phyloP scores from a whole-genome alignment of 2,113 vertebrate genomes.

The Dipodomys ordii region DNA sequence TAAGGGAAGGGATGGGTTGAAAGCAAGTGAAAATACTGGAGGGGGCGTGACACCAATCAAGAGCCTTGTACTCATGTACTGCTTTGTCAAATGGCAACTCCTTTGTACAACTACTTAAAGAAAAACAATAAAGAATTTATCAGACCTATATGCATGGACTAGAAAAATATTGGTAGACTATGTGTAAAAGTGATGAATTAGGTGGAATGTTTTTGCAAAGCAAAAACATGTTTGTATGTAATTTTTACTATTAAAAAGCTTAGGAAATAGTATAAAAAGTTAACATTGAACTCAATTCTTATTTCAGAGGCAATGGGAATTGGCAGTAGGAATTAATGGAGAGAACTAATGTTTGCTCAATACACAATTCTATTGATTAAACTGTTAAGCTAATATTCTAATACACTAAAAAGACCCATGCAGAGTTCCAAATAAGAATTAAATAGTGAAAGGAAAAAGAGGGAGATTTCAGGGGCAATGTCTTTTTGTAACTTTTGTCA shows the following conservation, averaged over 20 bases:
- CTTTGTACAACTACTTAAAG: too few relatives aligned
- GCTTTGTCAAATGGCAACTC: too few relatives aligned
- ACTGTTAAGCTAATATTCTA: background rate
- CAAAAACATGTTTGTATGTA: background rate
- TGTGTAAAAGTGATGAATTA: constrained; percentile 31
- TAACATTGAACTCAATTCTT: constrained; percentile 2
- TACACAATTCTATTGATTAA: background rate
- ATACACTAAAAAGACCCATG: background rate
- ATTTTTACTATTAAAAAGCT: background rate
- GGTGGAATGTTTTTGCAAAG: background rate
- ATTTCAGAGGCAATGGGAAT: background rate
- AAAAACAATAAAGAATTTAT: background rate
- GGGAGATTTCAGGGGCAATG: background rate
- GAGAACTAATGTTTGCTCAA: background rate
- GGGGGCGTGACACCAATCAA: too few relatives aligned
- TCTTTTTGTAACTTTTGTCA: background rate
- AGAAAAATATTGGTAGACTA: background rate
- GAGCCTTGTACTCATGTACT: too few relatives aligned
- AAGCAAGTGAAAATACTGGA: too few relatives aligned
- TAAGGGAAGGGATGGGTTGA: too few relatives aligned
- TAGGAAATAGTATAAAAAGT: background rate
- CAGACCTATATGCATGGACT: background rate
- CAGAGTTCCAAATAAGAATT: background rate
- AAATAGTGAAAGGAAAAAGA: background rate
- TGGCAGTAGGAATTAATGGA: background rate